These are phyloP conservation scores for Colletes gigas DNA, from an alignment of 1,140 invertebrate species.

Conservation along the genomic window DNA sequence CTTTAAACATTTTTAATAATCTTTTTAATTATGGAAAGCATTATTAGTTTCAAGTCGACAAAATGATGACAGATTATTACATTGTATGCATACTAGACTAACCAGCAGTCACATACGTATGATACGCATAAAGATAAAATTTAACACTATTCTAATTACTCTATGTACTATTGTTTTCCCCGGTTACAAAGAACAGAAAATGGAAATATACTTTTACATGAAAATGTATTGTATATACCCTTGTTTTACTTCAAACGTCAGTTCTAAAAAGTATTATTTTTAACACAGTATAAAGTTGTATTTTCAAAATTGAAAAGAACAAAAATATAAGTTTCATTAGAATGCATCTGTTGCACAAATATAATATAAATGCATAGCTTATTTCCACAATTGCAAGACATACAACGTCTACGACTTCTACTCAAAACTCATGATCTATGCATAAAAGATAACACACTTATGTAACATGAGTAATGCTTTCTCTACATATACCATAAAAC, in stretches of 20 bases:
- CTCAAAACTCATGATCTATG: constrained; percentile 1
- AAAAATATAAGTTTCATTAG: too few relatives aligned
- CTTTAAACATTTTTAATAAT: neutral
- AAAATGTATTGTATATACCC: neutral
- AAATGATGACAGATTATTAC: neutral
- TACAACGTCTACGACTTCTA: neutral
- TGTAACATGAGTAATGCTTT: neutral
- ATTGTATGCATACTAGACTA: neutral
- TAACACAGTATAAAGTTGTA: neutral
- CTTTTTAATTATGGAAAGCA: constrained; percentile 10
- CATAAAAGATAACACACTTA: neutral
- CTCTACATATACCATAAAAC: constrained; percentile 31
- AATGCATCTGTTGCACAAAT: neutral
- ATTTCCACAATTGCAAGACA: neutral
- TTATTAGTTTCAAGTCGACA: constrained; percentile 5
- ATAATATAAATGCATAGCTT: constrained; percentile 14
- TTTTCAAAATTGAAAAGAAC: too few relatives aligned
- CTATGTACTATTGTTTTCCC: neutral
- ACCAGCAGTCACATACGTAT: constrained; percentile 2
- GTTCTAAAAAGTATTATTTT: neutral
- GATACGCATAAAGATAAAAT: constrained; percentile 29
- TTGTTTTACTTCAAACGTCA: neutral
- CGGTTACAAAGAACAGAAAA: neutral
- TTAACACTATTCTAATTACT: neutral
- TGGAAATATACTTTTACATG: too few relatives aligned